Conservation (phyloP, 2,888 invertebrate genomes). For the Leptinotarsa rubiginosa region DNA sequence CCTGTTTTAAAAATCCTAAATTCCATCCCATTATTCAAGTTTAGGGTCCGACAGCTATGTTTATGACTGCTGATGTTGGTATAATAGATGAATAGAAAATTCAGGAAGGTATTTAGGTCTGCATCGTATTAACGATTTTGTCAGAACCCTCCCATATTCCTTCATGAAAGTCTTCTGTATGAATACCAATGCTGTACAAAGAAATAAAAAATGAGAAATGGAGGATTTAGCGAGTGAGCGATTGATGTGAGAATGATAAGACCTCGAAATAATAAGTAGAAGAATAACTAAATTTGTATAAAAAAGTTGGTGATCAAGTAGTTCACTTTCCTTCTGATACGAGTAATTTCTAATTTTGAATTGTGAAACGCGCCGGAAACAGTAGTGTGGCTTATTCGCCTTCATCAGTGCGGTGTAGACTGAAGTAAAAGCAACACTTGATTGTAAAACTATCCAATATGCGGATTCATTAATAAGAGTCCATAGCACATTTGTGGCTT, state of each 20-base stretch:
- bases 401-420: too few species aligned
- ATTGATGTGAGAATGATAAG: neutral
- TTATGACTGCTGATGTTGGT: slow-evolving; percentile 28
- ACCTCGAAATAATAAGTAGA: too few species aligned
- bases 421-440: too few species aligned
- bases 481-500: too few species aligned
- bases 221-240: neutral
- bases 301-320: too few species aligned
- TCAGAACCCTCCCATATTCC: slow-evolving; percentile 26
- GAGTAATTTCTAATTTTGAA: too few species aligned
- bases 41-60: slow-evolving; percentile 31
- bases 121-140: slow-evolving; percentile 32
- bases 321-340: too few species aligned
- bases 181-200: neutral
- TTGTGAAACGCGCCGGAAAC: too few species aligned
- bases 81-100: slow-evolving; percentile 36
- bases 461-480: too few species aligned
- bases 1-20: slow-evolving; percentile 28
- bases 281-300: too few species aligned
- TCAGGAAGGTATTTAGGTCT: slow-evolving; percentile 30
- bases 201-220: slow-evolving; percentile 3
- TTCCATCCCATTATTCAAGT: slow-evolving; percentile 31
- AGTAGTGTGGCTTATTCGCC: too few species aligned
- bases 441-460: too few species aligned
- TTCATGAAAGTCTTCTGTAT: slow-evolving; percentile 22